Percentiles rank a stretch among this genome's conserved stretches.
phyloP scores from a whole-genome alignment of 2,113 vertebrate species.

The Octodon degus region DNA sequence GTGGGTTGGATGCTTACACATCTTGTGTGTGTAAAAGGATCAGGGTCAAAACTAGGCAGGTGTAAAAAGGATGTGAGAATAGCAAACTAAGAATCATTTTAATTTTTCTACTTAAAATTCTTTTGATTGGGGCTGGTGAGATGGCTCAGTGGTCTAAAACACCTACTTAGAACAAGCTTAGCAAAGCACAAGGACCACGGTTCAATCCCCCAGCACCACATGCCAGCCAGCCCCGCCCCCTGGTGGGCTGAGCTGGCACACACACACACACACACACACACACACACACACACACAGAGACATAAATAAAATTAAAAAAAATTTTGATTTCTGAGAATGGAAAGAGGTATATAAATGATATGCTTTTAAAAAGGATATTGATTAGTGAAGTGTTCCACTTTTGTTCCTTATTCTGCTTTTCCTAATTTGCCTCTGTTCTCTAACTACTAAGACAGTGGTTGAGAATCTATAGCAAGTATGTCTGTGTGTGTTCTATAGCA shows the following conservation, averaged over 20 bases:
- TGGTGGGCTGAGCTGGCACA: too few species aligned
- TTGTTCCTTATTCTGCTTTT: constrained; percentile 4
- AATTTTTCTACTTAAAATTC: constrained; percentile 13
- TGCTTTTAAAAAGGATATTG: neutral
- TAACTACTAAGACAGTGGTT: neutral
- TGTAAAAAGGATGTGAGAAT: neutral
- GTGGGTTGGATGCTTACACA: neutral
- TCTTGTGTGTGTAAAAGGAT: neutral
- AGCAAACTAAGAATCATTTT: neutral
- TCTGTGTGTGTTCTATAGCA: neutral
- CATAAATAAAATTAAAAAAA: too few species aligned
- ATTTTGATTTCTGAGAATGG: constrained; percentile 9
- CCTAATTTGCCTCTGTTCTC: neutral
- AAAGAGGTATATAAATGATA: neutral
- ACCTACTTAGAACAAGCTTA: too few species aligned
- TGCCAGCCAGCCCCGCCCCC: too few species aligned
- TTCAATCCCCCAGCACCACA: too few species aligned
- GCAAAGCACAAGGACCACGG: too few species aligned
- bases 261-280: too few species aligned
- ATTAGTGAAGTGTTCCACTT: neutral
- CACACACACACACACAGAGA: too few species aligned
- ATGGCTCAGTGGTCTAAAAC: too few species aligned
- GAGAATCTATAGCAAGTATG: neutral
- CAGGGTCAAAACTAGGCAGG: neutral
- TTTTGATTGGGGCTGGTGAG: too few species aligned